Evolutionary conservation across 2,888 invertebrate genomes (phyloP).

Genomic region (Orchestes rusci): DNA sequence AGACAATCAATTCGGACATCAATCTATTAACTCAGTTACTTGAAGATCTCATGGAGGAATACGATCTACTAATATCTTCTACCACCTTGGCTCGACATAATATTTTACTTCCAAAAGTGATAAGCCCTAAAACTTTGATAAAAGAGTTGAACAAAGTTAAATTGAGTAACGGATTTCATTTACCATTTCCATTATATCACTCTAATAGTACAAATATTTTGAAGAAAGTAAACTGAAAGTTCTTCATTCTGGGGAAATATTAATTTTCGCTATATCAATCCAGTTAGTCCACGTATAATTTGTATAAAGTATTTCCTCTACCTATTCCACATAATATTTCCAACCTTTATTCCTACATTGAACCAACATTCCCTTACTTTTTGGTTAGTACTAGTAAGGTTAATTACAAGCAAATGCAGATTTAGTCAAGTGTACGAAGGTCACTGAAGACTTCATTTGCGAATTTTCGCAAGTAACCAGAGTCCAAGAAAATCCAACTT

Average conservation of each 20-base stretch:
- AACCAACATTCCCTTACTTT: neutral
- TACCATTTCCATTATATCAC: neutral
- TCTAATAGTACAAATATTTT: neutral
- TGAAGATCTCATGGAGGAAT: neutral
- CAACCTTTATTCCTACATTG: neutral
- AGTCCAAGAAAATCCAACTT: neutral
- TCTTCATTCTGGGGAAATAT: neutral
- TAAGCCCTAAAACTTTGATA: neutral
- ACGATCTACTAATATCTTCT: neutral
- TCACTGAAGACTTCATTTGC: neutral
- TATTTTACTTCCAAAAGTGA: neutral
- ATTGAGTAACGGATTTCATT: neutral
- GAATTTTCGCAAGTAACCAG: neutral
- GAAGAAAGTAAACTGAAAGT: neutral
- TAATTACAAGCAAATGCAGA: neutral
- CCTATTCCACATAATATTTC: neutral
- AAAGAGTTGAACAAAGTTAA: neutral
- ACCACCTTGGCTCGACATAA: neutral
- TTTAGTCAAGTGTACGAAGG: neutral
- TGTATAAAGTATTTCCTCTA: neutral
- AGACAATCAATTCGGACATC: neutral
- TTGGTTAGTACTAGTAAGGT: neutral
- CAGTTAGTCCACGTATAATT: neutral
- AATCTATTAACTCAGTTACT: neutral
- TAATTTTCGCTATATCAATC: neutral